Conservation (phyloP, 2,797 vertebrate genomes). For the Cyclura pinguis region DNA sequence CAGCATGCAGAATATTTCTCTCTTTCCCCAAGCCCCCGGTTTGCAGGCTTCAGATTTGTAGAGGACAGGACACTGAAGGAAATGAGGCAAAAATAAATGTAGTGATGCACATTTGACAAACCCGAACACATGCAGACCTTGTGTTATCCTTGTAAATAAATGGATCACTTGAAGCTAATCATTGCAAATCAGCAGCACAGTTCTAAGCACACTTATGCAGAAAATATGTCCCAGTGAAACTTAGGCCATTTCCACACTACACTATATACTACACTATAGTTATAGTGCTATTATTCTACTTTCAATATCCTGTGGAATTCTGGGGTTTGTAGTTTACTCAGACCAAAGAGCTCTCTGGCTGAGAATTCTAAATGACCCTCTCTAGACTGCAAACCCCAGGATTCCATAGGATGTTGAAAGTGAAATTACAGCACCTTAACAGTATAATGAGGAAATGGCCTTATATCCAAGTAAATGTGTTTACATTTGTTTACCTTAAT, state of each 20-base stretch:
- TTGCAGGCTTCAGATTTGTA: slow-evolving; percentile 23
- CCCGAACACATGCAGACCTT: not conserved
- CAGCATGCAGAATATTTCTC: not conserved
- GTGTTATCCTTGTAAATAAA: not conserved
- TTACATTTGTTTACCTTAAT: not conserved
- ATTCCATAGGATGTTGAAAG: too few species aligned
- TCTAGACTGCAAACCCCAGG: too few species aligned
- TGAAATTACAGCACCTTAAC: too few species aligned
- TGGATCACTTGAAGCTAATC: not conserved
- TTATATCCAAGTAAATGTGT: not conserved
- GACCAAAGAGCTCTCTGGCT: too few species aligned
- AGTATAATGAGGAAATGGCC: too few species aligned
- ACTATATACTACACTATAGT: too few species aligned
- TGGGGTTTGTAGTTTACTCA: too few species aligned
- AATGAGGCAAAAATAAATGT: not conserved
- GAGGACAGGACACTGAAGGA: not conserved
- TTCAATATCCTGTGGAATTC: too few species aligned
- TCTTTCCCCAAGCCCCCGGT: not conserved
- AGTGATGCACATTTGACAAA: not conserved
- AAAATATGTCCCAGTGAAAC: not conserved
- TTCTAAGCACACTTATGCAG: not conserved
- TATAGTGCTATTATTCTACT: too few species aligned
- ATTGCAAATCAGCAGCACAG: not conserved
- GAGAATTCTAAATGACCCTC: too few species aligned
- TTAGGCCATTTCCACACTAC: too few species aligned